phyloP scores from a whole-genome alignment of 2,888 invertebrate genomes.

The Ormia ochracea region DNA sequence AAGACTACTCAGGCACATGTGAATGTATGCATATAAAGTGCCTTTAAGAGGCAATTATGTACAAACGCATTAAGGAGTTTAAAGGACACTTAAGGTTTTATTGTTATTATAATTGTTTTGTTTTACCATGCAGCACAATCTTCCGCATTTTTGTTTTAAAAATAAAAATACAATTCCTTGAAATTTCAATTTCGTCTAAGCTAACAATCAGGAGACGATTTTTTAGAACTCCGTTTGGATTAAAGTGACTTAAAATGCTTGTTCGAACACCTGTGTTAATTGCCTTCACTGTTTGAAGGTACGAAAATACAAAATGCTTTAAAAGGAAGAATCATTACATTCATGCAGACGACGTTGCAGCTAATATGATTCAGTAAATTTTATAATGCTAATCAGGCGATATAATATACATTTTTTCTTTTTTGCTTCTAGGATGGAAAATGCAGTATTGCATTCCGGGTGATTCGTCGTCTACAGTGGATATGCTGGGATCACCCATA shows the following conservation, averaged over 20 bases:
- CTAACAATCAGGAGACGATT: background rate
- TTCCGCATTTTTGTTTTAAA: background rate
- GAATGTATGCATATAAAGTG: constrained; percentile 50
- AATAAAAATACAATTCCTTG: background rate
- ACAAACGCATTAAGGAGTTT: constrained; percentile 48
- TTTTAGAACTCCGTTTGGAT: background rate
- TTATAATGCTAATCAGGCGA: no score
- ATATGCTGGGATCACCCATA: no score
- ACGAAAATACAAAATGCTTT: background rate
- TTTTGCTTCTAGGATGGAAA: no score
- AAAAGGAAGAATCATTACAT: no score
- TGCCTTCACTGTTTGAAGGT: background rate
- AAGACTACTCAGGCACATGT: background rate
- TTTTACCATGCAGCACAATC: background rate
- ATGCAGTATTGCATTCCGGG: no score
- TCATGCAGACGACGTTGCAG: no score
- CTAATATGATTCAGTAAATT: no score
- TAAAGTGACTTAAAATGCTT: background rate
- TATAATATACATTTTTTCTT: no score
- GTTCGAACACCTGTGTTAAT: background rate
- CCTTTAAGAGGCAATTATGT: constrained; percentile 57
- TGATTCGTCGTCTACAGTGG: no score
- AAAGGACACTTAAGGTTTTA: constrained; percentile 49
- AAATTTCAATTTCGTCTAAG: background rate
- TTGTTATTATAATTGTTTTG: constrained; percentile 49